Conservation (phyloP, 2,113 vertebrate genomes). For the Porphyrio hochstetteri region DNA sequence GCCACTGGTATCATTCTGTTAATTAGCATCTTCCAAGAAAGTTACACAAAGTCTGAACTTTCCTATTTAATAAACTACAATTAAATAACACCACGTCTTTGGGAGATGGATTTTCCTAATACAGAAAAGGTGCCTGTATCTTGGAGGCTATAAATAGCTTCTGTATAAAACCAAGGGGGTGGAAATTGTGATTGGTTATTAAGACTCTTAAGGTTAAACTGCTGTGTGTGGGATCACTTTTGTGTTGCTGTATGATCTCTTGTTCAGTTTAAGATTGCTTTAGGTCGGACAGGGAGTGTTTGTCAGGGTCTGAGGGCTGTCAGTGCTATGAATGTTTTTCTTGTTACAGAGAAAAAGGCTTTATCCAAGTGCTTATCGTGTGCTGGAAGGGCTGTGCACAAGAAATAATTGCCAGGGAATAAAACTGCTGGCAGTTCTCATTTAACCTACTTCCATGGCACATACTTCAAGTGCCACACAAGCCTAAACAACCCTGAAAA, state of each 20-base stretch:
- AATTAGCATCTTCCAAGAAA: background rate
- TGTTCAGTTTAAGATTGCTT: background rate
- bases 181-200: background rate
- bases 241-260: background rate
- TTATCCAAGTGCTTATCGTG: conserved; percentile 5
- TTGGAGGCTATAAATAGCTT: background rate
- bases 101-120: background rate
- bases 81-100: background rate
- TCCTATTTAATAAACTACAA: background rate
- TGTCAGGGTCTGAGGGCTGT: background rate
- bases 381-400: background rate
- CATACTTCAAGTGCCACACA: background rate
- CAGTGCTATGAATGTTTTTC: background rate
- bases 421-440: conserved; percentile 33
- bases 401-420: background rate
- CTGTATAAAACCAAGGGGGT: background rate
- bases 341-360: background rate
- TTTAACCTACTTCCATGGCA: conserved; percentile 2
- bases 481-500: background rate
- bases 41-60: background rate
- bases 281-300: background rate
- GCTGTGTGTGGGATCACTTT: background rate
- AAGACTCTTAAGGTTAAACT: background rate
- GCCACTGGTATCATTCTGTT: background rate
- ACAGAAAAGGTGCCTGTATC: background rate